A percentile compares a stretch with the other conserved stretches of the same genome.
Conservation (phyloP, 2,113 vertebrate species). For the Protobothrops mucrosquamatus region DNA sequence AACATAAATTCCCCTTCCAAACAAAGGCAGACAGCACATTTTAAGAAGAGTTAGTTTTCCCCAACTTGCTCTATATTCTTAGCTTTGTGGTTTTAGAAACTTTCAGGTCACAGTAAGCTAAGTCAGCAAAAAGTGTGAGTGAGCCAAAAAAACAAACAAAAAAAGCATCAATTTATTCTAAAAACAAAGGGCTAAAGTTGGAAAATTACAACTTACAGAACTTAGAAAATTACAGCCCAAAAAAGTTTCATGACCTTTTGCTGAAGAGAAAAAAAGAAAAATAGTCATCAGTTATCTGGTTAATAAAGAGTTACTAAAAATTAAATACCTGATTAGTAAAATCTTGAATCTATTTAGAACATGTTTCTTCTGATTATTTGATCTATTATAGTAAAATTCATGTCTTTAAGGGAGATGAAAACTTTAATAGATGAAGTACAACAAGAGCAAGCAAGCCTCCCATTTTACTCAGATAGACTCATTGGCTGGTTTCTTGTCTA, state of each 20-base stretch:
- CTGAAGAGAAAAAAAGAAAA: not conserved
- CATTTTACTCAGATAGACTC: not conserved
- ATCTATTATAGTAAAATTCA: not conserved
- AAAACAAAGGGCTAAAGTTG: constrained; percentile 47
- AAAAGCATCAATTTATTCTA: constrained; percentile 47
- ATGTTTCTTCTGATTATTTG: not conserved
- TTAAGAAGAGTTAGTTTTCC: not conserved
- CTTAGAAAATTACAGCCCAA: constrained; percentile 12
- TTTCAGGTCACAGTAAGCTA: not conserved
- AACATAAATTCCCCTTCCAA: not conserved
- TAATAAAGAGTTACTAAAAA: not conserved
- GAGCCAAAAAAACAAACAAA: not conserved
- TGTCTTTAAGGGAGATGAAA: not conserved
- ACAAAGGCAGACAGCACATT: not conserved
- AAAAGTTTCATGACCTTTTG: not conserved
- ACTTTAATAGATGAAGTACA: not conserved
- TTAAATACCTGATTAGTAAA: not conserved
- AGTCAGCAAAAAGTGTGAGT: not conserved
- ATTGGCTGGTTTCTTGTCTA: not conserved
- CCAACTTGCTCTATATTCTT: not conserved
- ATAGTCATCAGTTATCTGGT: not conserved
- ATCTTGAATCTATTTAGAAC: no score
- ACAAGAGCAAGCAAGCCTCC: not conserved
- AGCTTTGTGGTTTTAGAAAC: not conserved
- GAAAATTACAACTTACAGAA: constrained; percentile 52